Evolutionary conservation across 2,797 vertebrate species (phyloP).

Genomic region (Pangasius sanitwongsei): DNA sequence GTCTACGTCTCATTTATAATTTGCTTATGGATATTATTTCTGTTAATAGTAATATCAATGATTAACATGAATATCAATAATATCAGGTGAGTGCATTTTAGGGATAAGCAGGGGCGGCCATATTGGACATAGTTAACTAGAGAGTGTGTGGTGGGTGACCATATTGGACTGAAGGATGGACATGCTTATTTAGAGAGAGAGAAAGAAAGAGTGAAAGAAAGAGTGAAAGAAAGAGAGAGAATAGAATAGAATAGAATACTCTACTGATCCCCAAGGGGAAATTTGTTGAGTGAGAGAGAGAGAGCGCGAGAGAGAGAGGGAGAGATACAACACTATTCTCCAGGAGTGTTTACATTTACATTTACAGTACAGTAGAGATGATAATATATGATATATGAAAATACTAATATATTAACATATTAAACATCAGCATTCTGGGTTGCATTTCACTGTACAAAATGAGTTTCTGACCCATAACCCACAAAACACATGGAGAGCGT

Average conservation of each 20-base stretch:
- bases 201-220: too few relatives aligned
- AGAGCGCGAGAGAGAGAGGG: not conserved
- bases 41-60: not conserved
- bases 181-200: not conserved
- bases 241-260: too few relatives aligned
- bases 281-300: too few relatives aligned
- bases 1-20: slow-evolving; percentile 28
- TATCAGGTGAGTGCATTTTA: too few relatives aligned
- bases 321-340: not conserved
- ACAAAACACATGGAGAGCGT: not conserved
- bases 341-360: not conserved
- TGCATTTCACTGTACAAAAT: not conserved
- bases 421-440: not conserved
- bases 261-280: too few relatives aligned
- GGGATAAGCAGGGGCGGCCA: too few relatives aligned
- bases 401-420: not conserved
- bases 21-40: slow-evolving; percentile 19
- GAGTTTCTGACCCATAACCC: not conserved
- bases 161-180: not conserved
- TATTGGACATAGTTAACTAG: too few relatives aligned
- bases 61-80: too few relatives aligned
- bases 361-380: not conserved
- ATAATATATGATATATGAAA: not conserved
- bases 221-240: not conserved
- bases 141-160: not conserved